Conservation (phyloP, 2,797 vertebrate species). For the Spea hammondii region DNA sequence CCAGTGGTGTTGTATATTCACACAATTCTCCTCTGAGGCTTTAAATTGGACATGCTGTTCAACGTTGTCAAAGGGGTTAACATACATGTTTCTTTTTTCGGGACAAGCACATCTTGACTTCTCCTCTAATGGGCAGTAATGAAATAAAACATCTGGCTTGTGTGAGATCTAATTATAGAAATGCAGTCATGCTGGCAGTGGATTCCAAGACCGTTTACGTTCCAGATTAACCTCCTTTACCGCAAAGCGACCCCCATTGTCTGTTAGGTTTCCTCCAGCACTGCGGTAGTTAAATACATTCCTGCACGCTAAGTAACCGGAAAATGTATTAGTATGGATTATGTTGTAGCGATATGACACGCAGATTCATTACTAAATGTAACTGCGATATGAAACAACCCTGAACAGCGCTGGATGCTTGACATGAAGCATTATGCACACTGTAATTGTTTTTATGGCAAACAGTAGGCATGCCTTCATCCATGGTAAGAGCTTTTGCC, state of each 20-base stretch:
- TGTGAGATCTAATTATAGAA: neutral
- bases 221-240: neutral
- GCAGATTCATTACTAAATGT: neutral
- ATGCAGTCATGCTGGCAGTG: neutral
- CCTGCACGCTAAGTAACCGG: neutral
- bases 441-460: too few relatives aligned
- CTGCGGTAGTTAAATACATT: neutral
- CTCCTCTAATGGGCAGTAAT: neutral
- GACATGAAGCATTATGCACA: neutral
- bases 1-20: too few relatives aligned
- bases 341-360: neutral
- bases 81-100: too few relatives aligned
- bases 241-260: neutral
- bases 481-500: too few relatives aligned
- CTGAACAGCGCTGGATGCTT: neutral
- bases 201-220: neutral
- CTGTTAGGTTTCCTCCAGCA: neutral
- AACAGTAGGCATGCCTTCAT: too few relatives aligned
- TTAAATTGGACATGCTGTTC: too few relatives aligned
- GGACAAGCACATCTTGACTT: neutral
- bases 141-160: neutral
- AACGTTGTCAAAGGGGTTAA: too few relatives aligned
- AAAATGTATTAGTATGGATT: slow-evolving; percentile 25
- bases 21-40: too few relatives aligned
- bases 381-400: neutral